Base-by-base conservation (phyloP, 2,797 vertebrate genomes). In the Clarias platycephalus region DNA sequence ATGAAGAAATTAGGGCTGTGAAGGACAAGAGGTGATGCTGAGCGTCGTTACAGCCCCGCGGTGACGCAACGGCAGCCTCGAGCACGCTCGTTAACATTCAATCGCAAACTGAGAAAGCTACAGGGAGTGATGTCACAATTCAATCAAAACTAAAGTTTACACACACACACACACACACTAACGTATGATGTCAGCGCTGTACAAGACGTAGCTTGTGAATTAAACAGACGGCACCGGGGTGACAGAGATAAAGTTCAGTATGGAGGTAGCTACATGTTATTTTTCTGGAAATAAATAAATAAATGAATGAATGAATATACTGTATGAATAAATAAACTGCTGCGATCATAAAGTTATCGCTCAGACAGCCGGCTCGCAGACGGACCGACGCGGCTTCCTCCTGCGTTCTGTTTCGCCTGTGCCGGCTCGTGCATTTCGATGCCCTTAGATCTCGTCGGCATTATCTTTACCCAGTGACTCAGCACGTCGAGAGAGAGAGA, bases 401-500 rank as follows among this genome's bases (percentile, higher is more conserved):
- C 40, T 20, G 63, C 63, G 37, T 24, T 68, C 15, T 58, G 72
- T 60, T 77, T 67, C 18, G 20, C 58, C 77, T 9, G 60, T 1
- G 62, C 82, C 62, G 31, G 49, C 24, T 60, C n/a, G 26, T 70
- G 64, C 64, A 9, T 34, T 53, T 26, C 7, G 18, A 53, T 63
- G 83, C 53, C 68, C 66, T 84, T 80, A 15, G 24, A 34, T 37
- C 57, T n/a, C 3, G 2, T 3, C 40, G 57, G 18, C 24, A 18
- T 85, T 64, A 37, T 80, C 58, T 63, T 75, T 57, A 75, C 75
- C 15, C 34, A 62, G 58, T 85, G 84, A 85, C 58, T 75, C 84
- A 84, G 68, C 82, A 26, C 62, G 16, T 67, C 10, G 2, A 53
- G 12, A 53, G 12, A 49, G 44, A 49, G 44, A 44, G 44, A 44